A percentile compares a stretch with the other conserved stretches of the same genome.
phyloP scores from a whole-genome alignment of 2,113 vertebrate species.

The Rhea americana region DNA sequence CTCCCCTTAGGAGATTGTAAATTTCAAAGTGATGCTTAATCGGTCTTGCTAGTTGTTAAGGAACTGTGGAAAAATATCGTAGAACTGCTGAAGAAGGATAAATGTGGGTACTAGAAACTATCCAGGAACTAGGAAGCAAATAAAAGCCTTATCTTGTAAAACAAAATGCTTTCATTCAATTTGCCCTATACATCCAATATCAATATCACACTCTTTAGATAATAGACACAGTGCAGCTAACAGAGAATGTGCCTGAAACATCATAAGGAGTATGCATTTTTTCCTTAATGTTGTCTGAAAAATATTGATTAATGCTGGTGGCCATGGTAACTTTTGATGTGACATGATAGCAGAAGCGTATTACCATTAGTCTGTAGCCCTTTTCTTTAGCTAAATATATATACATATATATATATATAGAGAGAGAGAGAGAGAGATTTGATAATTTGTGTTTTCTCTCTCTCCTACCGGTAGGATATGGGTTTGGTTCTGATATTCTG shows the following conservation, averaged over 20 bases:
- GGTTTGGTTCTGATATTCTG: background rate
- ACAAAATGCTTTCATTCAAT: constrained; percentile 33
- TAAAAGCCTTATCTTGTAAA: constrained; percentile 25
- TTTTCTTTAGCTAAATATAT: background rate
- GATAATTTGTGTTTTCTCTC: background rate
- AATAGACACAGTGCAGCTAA: background rate
- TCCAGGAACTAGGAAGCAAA: constrained; percentile 31
- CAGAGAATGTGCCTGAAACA: background rate
- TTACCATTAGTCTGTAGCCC: background rate
- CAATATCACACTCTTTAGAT: background rate
- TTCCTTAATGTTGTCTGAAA: background rate
- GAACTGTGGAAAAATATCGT: background rate
- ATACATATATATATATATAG: too few species aligned
- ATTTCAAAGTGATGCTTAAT: constrained; percentile 62
- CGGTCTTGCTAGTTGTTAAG: constrained; percentile 58
- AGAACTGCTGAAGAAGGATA: constrained; percentile 54
- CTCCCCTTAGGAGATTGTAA: background rate
- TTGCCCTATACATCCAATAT: background rate
- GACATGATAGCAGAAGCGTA: background rate
- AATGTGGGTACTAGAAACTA: constrained; percentile 41
- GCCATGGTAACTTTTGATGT: background rate
- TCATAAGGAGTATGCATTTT: background rate
- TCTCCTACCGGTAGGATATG: background rate
- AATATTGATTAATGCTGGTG: constrained; percentile 11
- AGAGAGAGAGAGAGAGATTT: background rate